Evolutionary conservation across 1,140 invertebrate genomes (phyloP), one percentile per base, ranked within the genome.

Genomic region (Lasioglossum baleicum): DNA sequence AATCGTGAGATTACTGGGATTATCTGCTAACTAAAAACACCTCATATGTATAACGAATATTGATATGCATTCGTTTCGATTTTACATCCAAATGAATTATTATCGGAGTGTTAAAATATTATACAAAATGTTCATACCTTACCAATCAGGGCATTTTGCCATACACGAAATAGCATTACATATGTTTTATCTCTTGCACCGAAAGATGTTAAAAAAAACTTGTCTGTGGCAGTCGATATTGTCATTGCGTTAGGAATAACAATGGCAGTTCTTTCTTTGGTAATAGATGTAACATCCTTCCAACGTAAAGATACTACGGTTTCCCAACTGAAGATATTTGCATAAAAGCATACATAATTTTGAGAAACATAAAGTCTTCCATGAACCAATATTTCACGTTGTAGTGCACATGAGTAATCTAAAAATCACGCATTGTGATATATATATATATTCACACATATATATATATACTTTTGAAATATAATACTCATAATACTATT

Each of bases 401-500:
- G 98, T 42, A 99, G 93, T n/a, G 98, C 98, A 94, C 98, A 99
- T 15, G 98, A 98, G 93, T 99, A 99, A 94, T 99, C 98, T 98
- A 71, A 65, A 86, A 86, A 65, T 75, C 51, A 72, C n/a, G 44
- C 35, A 64, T 61, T 26, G 13, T 26, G 31, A n/a, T n/a, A n/a
- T n/a, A n/a, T n/a, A n/a, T n/a, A n/a, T n/a, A n/a, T n/a, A n/a
- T n/a, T n/a, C n/a, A n/a, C n/a, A n/a, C n/a, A n/a, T n/a, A n/a
- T 26, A 26, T 26, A 26, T 26, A 70, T 56, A 44, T 56, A 35
- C 22, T 75, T 67, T 5, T 58, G 2, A 40, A 79, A 42, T 61
- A 74, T 73, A 42, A 64, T 64, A 22, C 22, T 48, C 60, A 42
- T 22, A 22, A 53, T 68, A 60, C 60, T 26, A 69, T 51, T 58